Percentiles rank a stretch among this genome's conserved stretches.
Evolutionary conservation across 2,797 vertebrate genomes (phyloP).

Genomic region (Neostethus bicornis): DNA sequence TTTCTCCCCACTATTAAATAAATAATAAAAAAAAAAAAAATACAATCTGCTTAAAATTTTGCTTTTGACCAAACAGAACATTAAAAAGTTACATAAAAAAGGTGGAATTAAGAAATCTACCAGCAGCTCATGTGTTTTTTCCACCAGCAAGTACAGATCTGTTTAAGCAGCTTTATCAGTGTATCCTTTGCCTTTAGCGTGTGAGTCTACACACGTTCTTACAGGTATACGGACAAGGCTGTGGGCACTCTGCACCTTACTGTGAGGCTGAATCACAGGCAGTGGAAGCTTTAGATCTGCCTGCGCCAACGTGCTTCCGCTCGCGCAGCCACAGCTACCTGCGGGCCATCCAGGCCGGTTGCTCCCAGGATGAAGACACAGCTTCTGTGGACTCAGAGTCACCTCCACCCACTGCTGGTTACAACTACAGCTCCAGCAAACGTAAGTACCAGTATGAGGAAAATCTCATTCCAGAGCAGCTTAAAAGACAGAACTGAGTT

Average conservation of each 20-base stretch:
- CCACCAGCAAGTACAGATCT: not conserved
- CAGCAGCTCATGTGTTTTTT: not conserved
- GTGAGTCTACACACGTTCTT: constrained; percentile 70
- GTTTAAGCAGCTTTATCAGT: constrained; percentile 35
- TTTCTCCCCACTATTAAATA: too few relatives aligned
- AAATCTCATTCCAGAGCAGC: constrained; percentile 3
- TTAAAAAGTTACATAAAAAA: not conserved
- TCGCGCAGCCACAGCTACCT: constrained; percentile 99
- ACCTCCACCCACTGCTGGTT: constrained; percentile 84
- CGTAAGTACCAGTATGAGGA: constrained; percentile 83
- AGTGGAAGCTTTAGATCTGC: constrained; percentile 91
- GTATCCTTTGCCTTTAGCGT: constrained; percentile 58
- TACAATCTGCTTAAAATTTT: too few relatives aligned
- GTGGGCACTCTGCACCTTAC: constrained; percentile 82
- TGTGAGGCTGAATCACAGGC: constrained; percentile 86
- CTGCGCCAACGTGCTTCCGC: constrained; percentile 93
- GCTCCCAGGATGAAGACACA: constrained; percentile 95
- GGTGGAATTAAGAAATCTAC: not conserved
- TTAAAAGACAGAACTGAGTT: not conserved
- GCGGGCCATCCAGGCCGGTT: constrained; percentile 97
- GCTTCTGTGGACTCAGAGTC: constrained; percentile 92
- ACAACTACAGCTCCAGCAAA: constrained; percentile 85
- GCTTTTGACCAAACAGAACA: too few relatives aligned
- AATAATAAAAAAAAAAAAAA: too few relatives aligned
- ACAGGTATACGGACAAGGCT: constrained; percentile 87